Conservation (phyloP, 2,113 vertebrate genomes). For the rat (Rattus norvegicus) region DNA sequence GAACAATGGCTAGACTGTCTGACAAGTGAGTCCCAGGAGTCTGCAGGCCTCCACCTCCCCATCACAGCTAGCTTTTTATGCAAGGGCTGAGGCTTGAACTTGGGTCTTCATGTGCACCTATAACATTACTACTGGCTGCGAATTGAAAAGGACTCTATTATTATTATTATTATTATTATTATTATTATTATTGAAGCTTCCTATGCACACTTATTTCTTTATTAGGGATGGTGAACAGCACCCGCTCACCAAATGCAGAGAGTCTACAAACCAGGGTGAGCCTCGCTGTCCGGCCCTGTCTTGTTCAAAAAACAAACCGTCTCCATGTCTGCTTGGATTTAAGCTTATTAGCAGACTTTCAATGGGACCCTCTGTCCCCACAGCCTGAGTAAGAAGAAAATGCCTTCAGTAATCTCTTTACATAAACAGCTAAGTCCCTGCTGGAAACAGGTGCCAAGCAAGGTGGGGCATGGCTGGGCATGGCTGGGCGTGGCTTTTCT, state of each 20-base stretch:
- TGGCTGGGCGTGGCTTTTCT: not conserved
- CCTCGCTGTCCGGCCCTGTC: not conserved
- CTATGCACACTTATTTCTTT: not conserved
- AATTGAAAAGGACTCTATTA: too few relatives aligned
- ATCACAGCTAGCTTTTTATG: not conserved
- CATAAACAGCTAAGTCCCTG: not conserved
- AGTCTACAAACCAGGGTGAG: not conserved
- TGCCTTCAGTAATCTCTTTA: slow-evolving; percentile 30
- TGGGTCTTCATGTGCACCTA: not conserved
- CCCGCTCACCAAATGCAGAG: not conserved
- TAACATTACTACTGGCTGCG: not conserved
- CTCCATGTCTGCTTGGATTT: not conserved
- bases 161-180: too few relatives aligned
- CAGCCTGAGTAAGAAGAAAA: not conserved
- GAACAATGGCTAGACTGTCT: too few relatives aligned
- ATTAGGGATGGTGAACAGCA: rapidly evolving
- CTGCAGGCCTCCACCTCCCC: too few relatives aligned
- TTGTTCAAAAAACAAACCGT: not conserved
- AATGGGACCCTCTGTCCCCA: not conserved
- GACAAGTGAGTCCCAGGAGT: too few relatives aligned
- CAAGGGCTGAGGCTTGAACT: not conserved
- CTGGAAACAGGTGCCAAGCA: not conserved
- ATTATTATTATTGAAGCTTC: too few relatives aligned
- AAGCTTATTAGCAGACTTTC: not conserved
- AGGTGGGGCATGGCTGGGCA: not conserved